These are phyloP conservation scores for Diachasmimorpha longicaudata DNA, from an alignment of 1,140 invertebrate genomes.

Conservation along the genomic window DNA sequence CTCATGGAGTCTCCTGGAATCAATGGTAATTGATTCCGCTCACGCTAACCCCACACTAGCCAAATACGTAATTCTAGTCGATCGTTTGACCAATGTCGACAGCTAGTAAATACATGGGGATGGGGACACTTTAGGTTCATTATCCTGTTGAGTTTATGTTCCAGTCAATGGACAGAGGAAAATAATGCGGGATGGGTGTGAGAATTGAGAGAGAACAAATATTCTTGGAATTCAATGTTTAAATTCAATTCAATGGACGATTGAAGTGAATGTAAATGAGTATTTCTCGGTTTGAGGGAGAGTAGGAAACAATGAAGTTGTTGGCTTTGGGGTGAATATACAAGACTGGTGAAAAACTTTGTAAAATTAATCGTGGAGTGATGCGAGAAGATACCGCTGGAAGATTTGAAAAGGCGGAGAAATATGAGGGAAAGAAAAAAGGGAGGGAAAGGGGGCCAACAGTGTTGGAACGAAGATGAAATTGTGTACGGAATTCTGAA, in stretches of 20 bases:
- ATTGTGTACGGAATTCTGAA: not conserved
- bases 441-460: not conserved
- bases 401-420: not conserved
- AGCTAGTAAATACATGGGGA: not conserved
- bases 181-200: not conserved
- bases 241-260: not conserved
- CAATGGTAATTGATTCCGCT: not conserved
- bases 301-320: not conserved
- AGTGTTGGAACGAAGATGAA: not conserved
- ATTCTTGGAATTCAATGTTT: not conserved
- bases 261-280: not conserved
- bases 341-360: not conserved
- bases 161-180: not conserved
- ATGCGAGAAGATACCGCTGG: not conserved
- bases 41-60: constrained; percentile 2
- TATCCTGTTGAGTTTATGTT: not conserved
- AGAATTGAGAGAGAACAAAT: not conserved
- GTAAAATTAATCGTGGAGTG: not conserved
- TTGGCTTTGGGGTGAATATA: not conserved
- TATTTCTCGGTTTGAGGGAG: not conserved
- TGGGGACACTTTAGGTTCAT: not conserved
- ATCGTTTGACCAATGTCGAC: constrained; percentile 25
- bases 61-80: constrained; percentile 13
- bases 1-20: not conserved
- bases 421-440: not conserved